Evolutionary conservation across 64 coral and sea anemone species (phyloP).

Genomic region (Pocillopora verrucosa): DNA sequence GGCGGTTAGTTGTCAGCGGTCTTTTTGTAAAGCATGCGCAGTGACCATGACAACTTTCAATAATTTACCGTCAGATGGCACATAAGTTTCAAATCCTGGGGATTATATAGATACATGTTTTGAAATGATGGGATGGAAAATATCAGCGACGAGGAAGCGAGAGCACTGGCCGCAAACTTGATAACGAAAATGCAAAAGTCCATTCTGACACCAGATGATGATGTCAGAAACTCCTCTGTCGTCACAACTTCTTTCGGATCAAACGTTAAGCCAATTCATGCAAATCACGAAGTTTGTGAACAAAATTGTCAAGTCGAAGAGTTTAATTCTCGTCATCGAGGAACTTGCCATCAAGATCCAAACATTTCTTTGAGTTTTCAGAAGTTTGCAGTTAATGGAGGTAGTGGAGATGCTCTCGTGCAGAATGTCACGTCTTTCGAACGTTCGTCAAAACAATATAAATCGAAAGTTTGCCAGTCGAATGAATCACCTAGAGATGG

Average conservation of each 20-base stretch:
- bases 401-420: neutral
- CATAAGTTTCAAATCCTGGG: neutral
- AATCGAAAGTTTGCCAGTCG: neutral
- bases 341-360: neutral
- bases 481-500: neutral
- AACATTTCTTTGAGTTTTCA: neutral
- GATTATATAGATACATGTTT: neutral
- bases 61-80: neutral
- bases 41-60: conserved; percentile 78
- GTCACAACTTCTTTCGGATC: conserved; percentile 31
- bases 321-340: conserved; percentile 21
- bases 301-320: conserved; percentile 37
- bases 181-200: conserved; percentile 53
- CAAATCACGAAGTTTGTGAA: neutral
- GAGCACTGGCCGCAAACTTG: conserved; percentile 43
- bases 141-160: conserved; percentile 58
- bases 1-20: conserved; percentile 24
- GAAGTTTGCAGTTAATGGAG: neutral
- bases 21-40: conserved; percentile 35
- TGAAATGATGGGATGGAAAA: conserved; percentile 42
- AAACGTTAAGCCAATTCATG: conserved; percentile 25
- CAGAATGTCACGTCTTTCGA: neutral
- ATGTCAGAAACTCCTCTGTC: conserved; percentile 25
- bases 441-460: neutral
- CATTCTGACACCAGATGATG: conserved; percentile 23